Evolutionary conservation across 2,797 vertebrate species (phyloP).

Genomic region (Botia almorhae): DNA sequence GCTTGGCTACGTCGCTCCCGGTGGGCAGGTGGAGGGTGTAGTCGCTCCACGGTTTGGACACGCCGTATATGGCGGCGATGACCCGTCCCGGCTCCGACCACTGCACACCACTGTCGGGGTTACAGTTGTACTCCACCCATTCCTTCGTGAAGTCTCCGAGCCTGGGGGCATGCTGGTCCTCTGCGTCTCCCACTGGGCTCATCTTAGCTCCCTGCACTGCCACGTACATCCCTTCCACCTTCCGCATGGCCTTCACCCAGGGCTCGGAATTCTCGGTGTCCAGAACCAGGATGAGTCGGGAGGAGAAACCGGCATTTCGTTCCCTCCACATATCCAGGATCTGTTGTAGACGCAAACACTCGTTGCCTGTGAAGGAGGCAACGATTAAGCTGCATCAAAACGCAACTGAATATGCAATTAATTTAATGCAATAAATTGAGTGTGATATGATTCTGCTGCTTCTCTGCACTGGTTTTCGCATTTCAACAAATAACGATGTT

Average conservation of each 20-base stretch:
- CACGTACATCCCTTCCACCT: slow-evolving; percentile 85
- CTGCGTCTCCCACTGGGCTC: slow-evolving; percentile 76
- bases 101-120: slow-evolving; percentile 80
- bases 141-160: slow-evolving; percentile 93
- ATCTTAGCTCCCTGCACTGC: slow-evolving; percentile 92
- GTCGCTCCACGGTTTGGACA: slow-evolving; percentile 95
- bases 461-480: too few species aligned
- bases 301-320: slow-evolving; percentile 87
- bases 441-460: too few species aligned
- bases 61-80: slow-evolving; percentile 82
- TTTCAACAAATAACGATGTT: too few species aligned
- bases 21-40: slow-evolving; percentile 94
- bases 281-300: slow-evolving; percentile 91
- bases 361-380: slow-evolving; percentile 79
- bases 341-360: slow-evolving; percentile 84
- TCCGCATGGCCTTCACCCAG: slow-evolving; percentile 90
- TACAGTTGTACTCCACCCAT: slow-evolving; percentile 98
- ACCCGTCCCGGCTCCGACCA: slow-evolving; percentile 86
- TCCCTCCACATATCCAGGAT: slow-evolving; percentile 94
- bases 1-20: slow-evolving; percentile 91
- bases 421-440: too few species aligned
- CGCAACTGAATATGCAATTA: neutral
- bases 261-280: slow-evolving; percentile 89
- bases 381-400: neutral
- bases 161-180: slow-evolving; percentile 75